Conservation (phyloP, 2,113 vertebrate species). For the Uria aalge region DNA sequence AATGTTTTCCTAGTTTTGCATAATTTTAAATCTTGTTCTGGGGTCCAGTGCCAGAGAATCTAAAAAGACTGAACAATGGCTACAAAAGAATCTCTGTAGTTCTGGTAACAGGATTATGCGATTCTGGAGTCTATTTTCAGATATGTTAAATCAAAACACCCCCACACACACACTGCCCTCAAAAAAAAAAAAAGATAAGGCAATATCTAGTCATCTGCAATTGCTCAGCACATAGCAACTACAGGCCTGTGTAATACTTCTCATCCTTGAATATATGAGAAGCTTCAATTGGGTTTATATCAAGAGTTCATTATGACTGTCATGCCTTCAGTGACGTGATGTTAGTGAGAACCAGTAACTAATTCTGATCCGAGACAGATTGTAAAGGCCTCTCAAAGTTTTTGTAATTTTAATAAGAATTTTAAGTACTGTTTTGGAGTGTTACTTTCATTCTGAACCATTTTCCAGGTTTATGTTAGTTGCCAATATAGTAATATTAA, state of each 20-base stretch:
- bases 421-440: background rate
- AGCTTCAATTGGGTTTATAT: background rate
- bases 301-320: background rate
- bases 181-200: background rate
- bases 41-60: background rate
- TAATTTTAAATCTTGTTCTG: background rate
- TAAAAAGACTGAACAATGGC: background rate
- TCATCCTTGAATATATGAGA: background rate
- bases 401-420: background rate
- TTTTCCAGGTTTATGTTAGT: background rate
- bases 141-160: background rate
- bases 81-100: background rate
- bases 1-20: background rate
- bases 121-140: background rate
- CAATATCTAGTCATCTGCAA: background rate
- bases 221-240: background rate
- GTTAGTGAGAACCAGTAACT: background rate
- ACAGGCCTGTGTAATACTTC: background rate
- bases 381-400: background rate
- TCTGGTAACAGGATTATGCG: background rate
- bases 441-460: background rate
- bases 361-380: background rate
- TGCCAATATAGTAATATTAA: background rate
- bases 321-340: background rate
- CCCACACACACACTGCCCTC: fast-evolving